Conservation (phyloP, 2,113 vertebrate genomes). For the Podarcis cretensis region DNA sequence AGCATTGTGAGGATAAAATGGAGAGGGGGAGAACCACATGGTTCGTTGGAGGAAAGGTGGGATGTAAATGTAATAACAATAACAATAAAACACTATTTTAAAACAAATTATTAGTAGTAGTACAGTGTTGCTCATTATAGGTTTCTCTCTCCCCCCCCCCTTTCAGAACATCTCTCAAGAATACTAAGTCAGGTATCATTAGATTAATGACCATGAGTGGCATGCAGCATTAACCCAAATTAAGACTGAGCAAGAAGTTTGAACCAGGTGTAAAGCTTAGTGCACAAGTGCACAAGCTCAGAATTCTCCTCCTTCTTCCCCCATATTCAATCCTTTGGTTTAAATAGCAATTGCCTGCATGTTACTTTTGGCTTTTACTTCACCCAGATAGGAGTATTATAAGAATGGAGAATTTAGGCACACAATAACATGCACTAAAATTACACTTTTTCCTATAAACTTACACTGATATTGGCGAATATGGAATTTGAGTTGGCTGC, state of each 20-base stretch:
- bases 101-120: too few relatives aligned
- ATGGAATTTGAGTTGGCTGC: constrained; percentile 91
- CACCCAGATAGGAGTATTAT: neutral
- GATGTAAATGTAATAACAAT: too few relatives aligned
- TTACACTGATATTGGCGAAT: constrained; percentile 89
- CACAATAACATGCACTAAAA: neutral
- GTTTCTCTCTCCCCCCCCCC: neutral
- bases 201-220: neutral
- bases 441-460: constrained; percentile 61
- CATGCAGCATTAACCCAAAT: neutral
- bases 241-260: neutral
- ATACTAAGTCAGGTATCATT: neutral
- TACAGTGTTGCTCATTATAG: neutral
- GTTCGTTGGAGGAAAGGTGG: too few relatives aligned
- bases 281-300: neutral
- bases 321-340: too few relatives aligned
- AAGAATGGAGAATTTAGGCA: neutral
- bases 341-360: neutral
- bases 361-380: neutral
- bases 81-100: neutral
- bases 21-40: too few relatives aligned
- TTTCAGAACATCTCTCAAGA: neutral
- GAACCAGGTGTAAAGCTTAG: neutral
- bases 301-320: neutral
- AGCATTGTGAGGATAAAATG: too few relatives aligned